Percentiles rank a stretch among this genome's conserved stretches.
These are phyloP conservation scores for Sus scrofa DNA, from an alignment of 2,113 vertebrate genomes.

Conservation along the genomic window T2T-Sscrofa CM000819.6:124260001-124260500, in stretches of 20 bases:
- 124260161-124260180: background rate
- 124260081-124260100: background rate
- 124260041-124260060: background rate
- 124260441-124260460: background rate
- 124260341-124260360: slow-evolving; percentile 6
- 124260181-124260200: background rate
- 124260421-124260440: background rate
- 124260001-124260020: background rate
- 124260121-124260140: background rate
- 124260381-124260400: background rate
- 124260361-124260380: background rate
- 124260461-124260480: background rate
- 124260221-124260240: background rate
- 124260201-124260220: background rate
- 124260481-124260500: background rate
- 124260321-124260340: background rate
- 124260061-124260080: background rate
- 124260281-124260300: background rate
- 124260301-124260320: background rate
- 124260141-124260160: background rate
- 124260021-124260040: background rate
- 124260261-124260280: background rate
- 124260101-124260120: background rate
- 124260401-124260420: background rate
- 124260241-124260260: background rate